Conservation (phyloP, 2,888 invertebrate species). For the Beris morrisii region DNA sequence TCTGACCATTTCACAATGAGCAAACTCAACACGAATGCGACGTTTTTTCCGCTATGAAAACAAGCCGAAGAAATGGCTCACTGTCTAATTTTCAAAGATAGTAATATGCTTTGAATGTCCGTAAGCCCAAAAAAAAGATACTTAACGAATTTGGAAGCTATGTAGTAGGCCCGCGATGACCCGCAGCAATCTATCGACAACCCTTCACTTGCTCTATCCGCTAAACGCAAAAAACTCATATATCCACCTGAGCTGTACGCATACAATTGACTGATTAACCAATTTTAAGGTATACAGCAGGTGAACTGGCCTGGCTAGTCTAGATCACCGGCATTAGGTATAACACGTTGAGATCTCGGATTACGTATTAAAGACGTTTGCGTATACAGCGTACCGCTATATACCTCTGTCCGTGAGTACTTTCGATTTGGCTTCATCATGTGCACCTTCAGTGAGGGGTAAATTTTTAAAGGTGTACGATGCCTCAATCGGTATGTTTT, state of each 20-base stretch:
- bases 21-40: not conserved
- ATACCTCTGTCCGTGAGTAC: too few relatives aligned
- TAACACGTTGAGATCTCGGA: too few relatives aligned
- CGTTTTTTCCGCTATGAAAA: not conserved
- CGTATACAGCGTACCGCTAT: too few relatives aligned
- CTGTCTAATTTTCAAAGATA: not conserved
- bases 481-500: too few relatives aligned
- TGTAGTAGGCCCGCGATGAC: constrained; percentile 4
- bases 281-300: constrained; percentile 7
- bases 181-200: constrained; percentile 12
- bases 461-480: too few relatives aligned
- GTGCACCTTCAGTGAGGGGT: too few relatives aligned
- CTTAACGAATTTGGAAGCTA: not conserved
- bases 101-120: not conserved
- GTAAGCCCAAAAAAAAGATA: constrained; percentile 3
- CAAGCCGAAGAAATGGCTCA: not conserved
- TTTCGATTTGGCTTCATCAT: too few relatives aligned
- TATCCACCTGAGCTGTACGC: constrained; percentile 15
- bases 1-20: not conserved
- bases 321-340: too few relatives aligned
- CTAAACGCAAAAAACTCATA: constrained; percentile 1
- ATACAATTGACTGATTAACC: constrained; percentile 11
- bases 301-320: not conserved
- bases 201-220: constrained; percentile 23
- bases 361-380: too few relatives aligned